phyloP scores from a whole-genome alignment of 2,888 invertebrate genomes.

The Hydroisotoma schaefferi region DNA sequence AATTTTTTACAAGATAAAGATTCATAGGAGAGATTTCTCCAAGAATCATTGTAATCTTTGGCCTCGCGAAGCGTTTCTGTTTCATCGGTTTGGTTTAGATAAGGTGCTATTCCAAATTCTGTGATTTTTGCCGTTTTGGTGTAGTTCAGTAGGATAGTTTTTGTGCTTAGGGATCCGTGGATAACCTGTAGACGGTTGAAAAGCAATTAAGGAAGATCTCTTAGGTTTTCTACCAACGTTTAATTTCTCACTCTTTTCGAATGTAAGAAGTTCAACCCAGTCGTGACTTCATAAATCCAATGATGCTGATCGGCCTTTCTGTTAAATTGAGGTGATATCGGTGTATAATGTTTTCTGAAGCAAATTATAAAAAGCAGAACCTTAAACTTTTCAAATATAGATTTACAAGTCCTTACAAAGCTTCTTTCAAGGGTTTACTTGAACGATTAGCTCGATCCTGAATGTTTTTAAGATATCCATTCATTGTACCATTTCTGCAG shows the following conservation, averaged over 20 bases:
- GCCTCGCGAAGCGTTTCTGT: neutral
- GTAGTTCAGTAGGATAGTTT: neutral
- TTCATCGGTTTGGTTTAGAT: neutral
- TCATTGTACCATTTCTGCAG: neutral
- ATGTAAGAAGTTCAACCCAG: neutral
- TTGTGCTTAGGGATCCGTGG: neutral
- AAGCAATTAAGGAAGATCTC: neutral
- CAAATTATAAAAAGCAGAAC: no score
- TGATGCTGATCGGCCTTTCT: neutral
- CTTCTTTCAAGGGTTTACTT: neutral
- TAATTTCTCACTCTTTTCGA: neutral
- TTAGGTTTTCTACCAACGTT: neutral
- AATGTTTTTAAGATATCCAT: neutral
- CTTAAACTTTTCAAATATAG: neutral
- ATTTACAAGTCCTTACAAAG: neutral
- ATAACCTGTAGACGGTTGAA: neutral
- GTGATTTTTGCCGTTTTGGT: neutral
- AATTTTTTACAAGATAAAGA: neutral
- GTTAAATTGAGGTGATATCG: no score
- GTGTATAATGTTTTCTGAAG: no score
- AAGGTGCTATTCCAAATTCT: conserved; percentile 1
- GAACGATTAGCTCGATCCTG: neutral
- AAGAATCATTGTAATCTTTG: neutral
- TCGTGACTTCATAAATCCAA: neutral
- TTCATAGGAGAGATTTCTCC: neutral